Conservation (phyloP, 2,797 vertebrate genomes). For the Labroides dimidiatus region DNA sequence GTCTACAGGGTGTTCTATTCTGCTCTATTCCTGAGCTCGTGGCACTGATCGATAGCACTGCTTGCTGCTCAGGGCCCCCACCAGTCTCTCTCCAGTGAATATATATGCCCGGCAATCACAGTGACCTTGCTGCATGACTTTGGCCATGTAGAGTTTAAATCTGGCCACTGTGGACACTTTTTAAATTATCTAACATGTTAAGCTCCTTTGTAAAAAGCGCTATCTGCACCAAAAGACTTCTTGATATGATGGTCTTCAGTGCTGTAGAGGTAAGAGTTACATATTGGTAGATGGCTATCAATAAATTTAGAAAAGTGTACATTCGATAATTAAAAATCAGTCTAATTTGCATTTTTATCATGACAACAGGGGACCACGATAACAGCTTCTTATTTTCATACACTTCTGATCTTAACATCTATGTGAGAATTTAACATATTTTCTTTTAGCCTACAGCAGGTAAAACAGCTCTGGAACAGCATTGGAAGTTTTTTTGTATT, state of each 20-base stretch:
- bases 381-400: too few species aligned
- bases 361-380: too few species aligned
- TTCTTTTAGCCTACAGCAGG: too few species aligned
- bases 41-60: slow-evolving; percentile 84
- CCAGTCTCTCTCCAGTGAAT: slow-evolving; percentile 70
- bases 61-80: slow-evolving; percentile 66
- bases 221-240: slow-evolving; percentile 3
- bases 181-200: slow-evolving; percentile 16
- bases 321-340: too few species aligned
- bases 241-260: background rate
- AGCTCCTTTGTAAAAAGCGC: slow-evolving; percentile 19
- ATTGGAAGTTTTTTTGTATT: slow-evolving; percentile 25
- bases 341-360: too few species aligned
- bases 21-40: slow-evolving; percentile 72
- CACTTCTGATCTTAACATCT: too few species aligned
- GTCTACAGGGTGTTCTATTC: slow-evolving; percentile 74
- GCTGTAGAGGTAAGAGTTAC: background rate
- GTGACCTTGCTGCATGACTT: slow-evolving; percentile 81
- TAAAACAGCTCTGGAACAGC: too few species aligned
- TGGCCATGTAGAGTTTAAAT: slow-evolving; percentile 66
- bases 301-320: too few species aligned
- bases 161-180: slow-evolving; percentile 36
- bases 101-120: slow-evolving; percentile 78
- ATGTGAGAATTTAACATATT: too few species aligned
- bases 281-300: background rate